A percentile compares a stretch with the other conserved stretches of the same genome.
Evolutionary conservation across 64 coral and sea anemone species (phyloP).

Genomic region (Orbicella faveolata): DNA sequence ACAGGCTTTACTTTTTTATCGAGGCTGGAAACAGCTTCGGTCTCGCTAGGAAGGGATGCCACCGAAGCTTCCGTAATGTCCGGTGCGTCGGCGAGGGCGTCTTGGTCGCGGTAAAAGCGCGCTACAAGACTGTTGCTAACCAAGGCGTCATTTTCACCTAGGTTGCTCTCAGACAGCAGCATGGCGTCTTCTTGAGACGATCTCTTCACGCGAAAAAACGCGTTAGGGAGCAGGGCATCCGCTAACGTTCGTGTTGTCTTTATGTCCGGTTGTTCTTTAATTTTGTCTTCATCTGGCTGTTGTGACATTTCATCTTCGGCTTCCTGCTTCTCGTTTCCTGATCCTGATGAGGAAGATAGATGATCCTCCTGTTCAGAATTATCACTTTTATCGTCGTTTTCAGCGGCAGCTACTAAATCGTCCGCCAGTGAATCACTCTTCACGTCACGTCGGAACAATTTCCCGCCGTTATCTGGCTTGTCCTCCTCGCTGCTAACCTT

Average conservation of each 20-base stretch:
- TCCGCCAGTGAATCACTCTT: background rate
- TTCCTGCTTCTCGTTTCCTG: background rate
- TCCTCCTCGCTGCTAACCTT: background rate
- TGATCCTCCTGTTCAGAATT: background rate
- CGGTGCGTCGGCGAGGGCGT: conserved; percentile 25
- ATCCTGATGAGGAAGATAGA: background rate
- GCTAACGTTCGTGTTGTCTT: background rate
- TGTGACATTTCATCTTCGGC: background rate
- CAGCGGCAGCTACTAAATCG: conserved; percentile 28
- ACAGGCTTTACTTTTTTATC: conserved; percentile 14
- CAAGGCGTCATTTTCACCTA: conserved; percentile 24
- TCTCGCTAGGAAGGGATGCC: conserved; percentile 70
- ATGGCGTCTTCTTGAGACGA: conserved; percentile 16
- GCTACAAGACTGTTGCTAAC: conserved; percentile 48
- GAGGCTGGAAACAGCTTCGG: background rate
- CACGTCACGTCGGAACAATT: background rate
- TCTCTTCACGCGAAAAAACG: conserved; percentile 4
- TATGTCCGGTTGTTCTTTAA: background rate
- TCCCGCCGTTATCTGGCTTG: background rate
- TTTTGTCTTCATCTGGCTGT: background rate
- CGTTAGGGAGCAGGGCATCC: background rate
- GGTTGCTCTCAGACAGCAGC: background rate
- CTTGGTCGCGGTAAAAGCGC: conserved; percentile 90
- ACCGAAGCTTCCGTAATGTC: background rate
- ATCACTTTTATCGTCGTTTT: background rate